Evolutionary conservation across 2,113 vertebrate species (phyloP).

Genomic region (Pholis gunnellus): DNA sequence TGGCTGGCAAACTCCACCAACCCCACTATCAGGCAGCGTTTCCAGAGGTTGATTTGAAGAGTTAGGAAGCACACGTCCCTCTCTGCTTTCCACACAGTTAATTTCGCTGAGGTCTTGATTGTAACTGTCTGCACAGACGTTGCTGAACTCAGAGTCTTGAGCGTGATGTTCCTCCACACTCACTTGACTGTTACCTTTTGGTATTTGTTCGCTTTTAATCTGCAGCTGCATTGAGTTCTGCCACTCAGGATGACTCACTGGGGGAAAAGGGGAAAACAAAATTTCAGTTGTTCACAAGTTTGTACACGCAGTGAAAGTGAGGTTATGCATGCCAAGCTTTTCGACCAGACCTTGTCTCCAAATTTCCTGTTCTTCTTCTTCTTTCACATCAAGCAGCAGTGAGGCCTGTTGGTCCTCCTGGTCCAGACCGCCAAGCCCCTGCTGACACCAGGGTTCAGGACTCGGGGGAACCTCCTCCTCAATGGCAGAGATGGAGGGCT

Average conservation of each 20-base stretch:
- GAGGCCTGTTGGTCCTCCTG: neutral
- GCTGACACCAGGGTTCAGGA: conserved; percentile 13
- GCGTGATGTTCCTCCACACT: neutral
- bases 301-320: neutral
- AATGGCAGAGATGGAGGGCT: neutral
- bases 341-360: neutral
- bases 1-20: neutral
- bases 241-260: conserved; percentile 16
- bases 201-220: neutral
- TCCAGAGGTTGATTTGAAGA: conserved; percentile 4
- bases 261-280: conserved; percentile 5
- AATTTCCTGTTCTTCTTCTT: neutral
- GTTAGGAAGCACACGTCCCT: neutral
- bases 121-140: neutral
- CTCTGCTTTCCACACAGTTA: neutral
- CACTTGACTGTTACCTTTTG: neutral
- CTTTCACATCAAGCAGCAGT: conserved; percentile 14
- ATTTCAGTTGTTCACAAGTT: conserved; percentile 13
- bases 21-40: neutral
- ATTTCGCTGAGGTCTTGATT: conserved; percentile 9
- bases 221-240: conserved; percentile 9
- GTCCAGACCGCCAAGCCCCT: neutral
- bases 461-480: neutral
- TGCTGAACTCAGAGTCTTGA: neutral
- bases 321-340: neutral